Conservation (phyloP, 2,797 vertebrate genomes). For the Myripristis jacobus region DNA sequence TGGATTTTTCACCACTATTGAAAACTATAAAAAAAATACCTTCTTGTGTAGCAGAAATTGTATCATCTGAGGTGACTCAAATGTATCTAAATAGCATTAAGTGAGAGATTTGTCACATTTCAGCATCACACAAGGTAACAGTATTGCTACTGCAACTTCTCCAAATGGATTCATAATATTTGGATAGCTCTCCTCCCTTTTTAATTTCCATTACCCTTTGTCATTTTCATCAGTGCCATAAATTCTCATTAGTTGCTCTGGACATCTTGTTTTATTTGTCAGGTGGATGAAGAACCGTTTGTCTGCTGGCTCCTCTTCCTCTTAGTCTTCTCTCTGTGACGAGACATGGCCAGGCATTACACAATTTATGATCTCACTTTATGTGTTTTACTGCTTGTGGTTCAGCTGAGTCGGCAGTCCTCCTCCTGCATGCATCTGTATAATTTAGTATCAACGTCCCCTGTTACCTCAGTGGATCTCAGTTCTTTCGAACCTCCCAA, state of each 20-base stretch:
- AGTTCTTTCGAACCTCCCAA: constrained; percentile 46
- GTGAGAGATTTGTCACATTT: not conserved
- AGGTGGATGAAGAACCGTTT: not conserved
- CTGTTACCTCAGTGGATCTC: constrained; percentile 47
- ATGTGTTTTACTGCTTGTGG: constrained; percentile 47
- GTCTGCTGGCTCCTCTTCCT: constrained; percentile 10
- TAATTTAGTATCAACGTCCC: constrained; percentile 69
- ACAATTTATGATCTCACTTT: constrained; percentile 60
- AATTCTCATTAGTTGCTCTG: not conserved
- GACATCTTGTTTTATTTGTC: not conserved
- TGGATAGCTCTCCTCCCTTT: not conserved
- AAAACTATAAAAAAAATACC: not conserved
- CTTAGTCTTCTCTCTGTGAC: constrained; percentile 5
- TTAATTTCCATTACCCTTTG: not conserved
- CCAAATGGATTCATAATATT: not conserved
- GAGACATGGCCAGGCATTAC: constrained; percentile 24
- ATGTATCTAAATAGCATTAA: not conserved
- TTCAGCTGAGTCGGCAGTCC: constrained; percentile 66
- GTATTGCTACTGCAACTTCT: not conserved
- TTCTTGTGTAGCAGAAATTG: not conserved
- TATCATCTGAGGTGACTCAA: not conserved
- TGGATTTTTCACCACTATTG: not conserved
- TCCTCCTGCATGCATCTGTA: constrained; percentile 59
- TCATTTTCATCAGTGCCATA: not conserved
- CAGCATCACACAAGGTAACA: not conserved